Base-by-base conservation (phyloP, 2,888 invertebrate genomes). In the Drosophila anomalata region DNA sequence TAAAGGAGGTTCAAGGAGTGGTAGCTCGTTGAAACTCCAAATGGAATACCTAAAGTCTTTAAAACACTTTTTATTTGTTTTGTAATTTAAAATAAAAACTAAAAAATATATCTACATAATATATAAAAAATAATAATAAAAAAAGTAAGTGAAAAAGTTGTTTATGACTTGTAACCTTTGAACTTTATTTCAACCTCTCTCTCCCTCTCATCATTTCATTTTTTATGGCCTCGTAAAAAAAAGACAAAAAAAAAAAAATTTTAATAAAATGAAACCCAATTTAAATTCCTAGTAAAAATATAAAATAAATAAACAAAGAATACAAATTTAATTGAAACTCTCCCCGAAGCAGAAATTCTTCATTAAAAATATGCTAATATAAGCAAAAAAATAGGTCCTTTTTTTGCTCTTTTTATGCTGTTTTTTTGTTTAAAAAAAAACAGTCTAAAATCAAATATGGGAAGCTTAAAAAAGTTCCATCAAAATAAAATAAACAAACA, bases 41-140 rank as follows among this genome's bases (percentile, higher is more conserved):
- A 77, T 77, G 83, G 33, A 73, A 75, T 63, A 63, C 44, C 50
- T 67, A 69, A 54, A 69, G 60, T 72, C 58, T 71, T 68, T 46
- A 66, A 59, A 44, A 71, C 62, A 76, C 61, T 76, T 62, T 81
- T 69, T 73, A 14, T 14, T 14, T 14, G 14, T 14, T 14, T 14
- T 14, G 14, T 14, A 62, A 50, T 62, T 29, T 29, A 29, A 29
- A 29, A 8, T 9, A 8, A 62, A 33, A 42, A 63, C 50, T 63
- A 65, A 46, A 58, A 46, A 56, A 36, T n/a, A 22, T 14, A 51
- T 20, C 20, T 24, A 17, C 7, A 11, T 24, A 53, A 53, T 20
- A 53, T 29, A 22, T 47, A 29, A 17, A 17, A 17, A 17, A 17
- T 17, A 17, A 17, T 17, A 17, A 17, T 46, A 48, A 39, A 17